Base-by-base conservation (phyloP, 2,888 invertebrate genomes). In the Liopterus haemorrhoidalis region DNA sequence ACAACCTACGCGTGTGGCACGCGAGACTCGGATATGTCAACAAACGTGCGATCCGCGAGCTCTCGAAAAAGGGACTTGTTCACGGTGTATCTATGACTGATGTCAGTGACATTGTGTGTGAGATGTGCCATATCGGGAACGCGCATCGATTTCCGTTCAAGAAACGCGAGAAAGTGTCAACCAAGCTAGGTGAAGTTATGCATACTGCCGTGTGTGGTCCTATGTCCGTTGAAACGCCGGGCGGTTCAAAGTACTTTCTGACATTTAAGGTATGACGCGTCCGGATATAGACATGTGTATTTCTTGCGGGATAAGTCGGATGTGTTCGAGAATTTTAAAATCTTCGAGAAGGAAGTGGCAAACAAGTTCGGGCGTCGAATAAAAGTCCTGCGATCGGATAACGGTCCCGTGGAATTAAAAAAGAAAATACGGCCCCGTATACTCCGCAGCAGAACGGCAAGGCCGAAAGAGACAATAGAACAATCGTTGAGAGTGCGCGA, bases 241-340 rank as follows among this genome's bases (percentile, higher is more conserved):
- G 51, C n/a, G 54, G 54, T 4, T 27, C 51, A 4, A 52, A 41
- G 30, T 60, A 57, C 46, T 56, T 58, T 48, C 42, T 61, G 1
- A 48, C 58, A 0, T 60, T 64, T 40, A 48, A 59, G 0, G 61
- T n/a, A 62, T 52, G 60, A 64, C 46, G 47, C 41, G 32, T 22
- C 24, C 32, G 22, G 53, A 20, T 52, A 47, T 41, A 42, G 46
- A 9, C 52, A 50, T 40, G 48, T 49, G 6, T 43, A 43, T 32
- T 46, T 50, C 15, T 14, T 50, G 5, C 41, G 42, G 18, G 15
- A 12, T n/a, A 50, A 49, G 20, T n/a, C 12, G 20, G 33, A 47
- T 21, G 39, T 38, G 18, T 14, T 46, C 2, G 9, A 35, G 14
- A 25, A 20, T 15, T 41, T 47, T 16, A 41, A 39, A n/a, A 31